phyloP scores from a whole-genome alignment of 2,888 invertebrate genomes.

The Lycia hirtaria region DNA sequence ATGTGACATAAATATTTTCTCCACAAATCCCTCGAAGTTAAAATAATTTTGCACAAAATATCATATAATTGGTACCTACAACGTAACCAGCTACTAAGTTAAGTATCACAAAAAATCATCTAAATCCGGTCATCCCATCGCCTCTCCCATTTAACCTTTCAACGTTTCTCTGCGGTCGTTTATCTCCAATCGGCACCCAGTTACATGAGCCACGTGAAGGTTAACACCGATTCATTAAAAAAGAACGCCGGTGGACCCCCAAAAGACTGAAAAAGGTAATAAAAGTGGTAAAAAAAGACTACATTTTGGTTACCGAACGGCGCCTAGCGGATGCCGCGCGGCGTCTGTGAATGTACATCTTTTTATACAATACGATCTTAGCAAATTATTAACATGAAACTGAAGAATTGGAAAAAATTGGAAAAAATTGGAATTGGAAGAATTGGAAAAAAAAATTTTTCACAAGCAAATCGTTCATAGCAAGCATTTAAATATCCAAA shows the following conservation, averaged over 20 bases:
- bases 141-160: constrained; percentile 68
- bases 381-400: not conserved
- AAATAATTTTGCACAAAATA: too few species aligned
- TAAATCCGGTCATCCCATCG: constrained; percentile 68
- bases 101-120: too few species aligned
- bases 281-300: constrained; percentile 68
- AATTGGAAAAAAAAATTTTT: too few species aligned
- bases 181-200: constrained; percentile 84
- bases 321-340: constrained; percentile 81
- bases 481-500: too few species aligned
- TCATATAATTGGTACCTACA: too few species aligned
- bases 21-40: too few species aligned
- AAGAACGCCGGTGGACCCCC: constrained; percentile 79
- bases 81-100: too few species aligned
- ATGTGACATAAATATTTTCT: too few species aligned
- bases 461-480: too few species aligned
- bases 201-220: constrained; percentile 82
- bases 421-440: too few species aligned
- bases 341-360: constrained; percentile 76
- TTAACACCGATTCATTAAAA: constrained; percentile 85
- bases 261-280: constrained; percentile 81
- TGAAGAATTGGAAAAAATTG: not conserved
- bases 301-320: constrained; percentile 80
- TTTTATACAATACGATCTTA: constrained; percentile 62
- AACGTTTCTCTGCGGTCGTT: constrained; percentile 58